Conservation (phyloP, 2,113 vertebrate species). For the Osmerus eperlanus region DNA sequence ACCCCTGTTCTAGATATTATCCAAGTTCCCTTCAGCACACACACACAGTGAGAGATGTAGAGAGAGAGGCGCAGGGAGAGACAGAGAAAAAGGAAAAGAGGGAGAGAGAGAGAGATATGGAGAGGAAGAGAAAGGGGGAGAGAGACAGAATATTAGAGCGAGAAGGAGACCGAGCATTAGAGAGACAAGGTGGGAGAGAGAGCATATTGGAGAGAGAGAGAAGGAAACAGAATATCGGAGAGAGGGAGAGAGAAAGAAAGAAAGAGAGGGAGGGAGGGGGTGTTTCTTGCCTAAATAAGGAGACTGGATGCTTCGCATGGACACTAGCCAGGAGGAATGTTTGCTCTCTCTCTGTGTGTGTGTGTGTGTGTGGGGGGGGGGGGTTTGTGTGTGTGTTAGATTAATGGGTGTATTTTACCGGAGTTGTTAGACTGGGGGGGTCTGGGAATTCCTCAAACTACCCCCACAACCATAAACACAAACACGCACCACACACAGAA, state of each 20-base stretch:
- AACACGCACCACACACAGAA: slow-evolving; percentile 6
- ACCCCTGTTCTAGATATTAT: no score
- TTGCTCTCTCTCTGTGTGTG: neutral
- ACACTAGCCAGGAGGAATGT: slow-evolving; percentile 61
- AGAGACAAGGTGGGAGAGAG: neutral
- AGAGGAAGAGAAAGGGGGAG: neutral
- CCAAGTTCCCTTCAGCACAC: no score
- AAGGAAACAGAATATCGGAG: neutral
- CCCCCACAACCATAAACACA: no score
- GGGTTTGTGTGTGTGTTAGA: no score
- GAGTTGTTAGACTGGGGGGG: no score
- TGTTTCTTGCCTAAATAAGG: slow-evolving; percentile 68
- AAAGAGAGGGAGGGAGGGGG: neutral
- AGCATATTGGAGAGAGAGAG: neutral
- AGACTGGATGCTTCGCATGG: slow-evolving; percentile 53
- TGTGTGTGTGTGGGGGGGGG: no score
- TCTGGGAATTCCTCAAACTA: no score
- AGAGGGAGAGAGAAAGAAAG: neutral
- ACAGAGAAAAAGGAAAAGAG: neutral
- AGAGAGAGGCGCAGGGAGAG: neutral
- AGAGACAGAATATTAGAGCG: neutral
- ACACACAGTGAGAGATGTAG: neutral
- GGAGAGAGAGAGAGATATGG: neutral
- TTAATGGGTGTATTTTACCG: no score
- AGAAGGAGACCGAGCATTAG: neutral